Base-by-base conservation (phyloP, 2,113 vertebrate species). In the Ornithorhynchus anatinus region DNA sequence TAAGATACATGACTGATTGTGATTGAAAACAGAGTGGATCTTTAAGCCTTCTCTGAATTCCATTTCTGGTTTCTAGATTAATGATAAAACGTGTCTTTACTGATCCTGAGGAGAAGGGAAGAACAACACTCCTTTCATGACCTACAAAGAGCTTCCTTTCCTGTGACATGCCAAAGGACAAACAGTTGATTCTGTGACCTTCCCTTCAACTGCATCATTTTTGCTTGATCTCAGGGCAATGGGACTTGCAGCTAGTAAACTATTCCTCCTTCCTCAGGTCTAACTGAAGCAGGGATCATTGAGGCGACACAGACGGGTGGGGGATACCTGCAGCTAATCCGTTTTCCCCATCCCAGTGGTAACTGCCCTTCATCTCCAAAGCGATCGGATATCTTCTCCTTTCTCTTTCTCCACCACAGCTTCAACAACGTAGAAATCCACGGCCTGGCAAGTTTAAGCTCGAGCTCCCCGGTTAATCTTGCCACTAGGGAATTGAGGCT, bases 21-120 rank as follows among this genome's bases (percentile, higher is more conserved):
- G 80, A 85, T 84, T 80, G 80, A 84, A 73, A 75, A 67, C 75
- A 78, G 80, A 66, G 35, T 58, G 63, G 53, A 61, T 36, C 37
- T 60, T 33, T 39, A 69, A 63, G 25, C 48, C 67, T 79, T 50
- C 59, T n/a, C 39, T 5, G 13, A 50, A 57, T 66, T 69, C 43
- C 65, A 29, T 27, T 73, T 66, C 61, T 35, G 22, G 29, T 43
- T 54, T 61, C 62, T 60, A 33, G 48, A 29, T 8, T 10, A 42
- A 73, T 56, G 72, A 70, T 65, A 70, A 40, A 48, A 19, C 48
- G 17, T 80, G 77, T 75, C 44, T 60, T 33, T 37, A 44, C 69
- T 44, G 33, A 36, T 75, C 20, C 17, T 51, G 29, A 50, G 4
- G 31, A 51, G 61, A 64, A 59, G 16, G 7, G 52, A 63, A 53